Evolutionary conservation across 2,797 vertebrate genomes (phyloP).

Genomic region (Notoglanidium macrostoma): DNA sequence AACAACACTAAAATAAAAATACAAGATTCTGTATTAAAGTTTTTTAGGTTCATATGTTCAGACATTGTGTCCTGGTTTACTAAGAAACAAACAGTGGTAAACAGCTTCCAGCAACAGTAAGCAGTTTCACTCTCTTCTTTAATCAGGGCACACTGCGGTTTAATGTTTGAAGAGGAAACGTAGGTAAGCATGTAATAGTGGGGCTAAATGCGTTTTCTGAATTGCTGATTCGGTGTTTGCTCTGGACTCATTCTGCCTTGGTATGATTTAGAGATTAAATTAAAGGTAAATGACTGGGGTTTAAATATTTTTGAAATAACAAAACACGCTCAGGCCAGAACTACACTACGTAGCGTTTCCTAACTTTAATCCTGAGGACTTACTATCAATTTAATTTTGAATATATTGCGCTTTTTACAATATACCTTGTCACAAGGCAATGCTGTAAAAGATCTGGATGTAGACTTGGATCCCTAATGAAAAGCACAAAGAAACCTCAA

Average conservation of each 20-base stretch:
- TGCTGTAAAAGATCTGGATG: background rate
- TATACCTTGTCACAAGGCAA: too few relatives aligned
- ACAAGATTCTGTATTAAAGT: background rate
- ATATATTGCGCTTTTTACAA: background rate
- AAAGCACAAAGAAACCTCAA: background rate
- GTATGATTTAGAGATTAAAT: background rate
- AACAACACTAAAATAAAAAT: background rate
- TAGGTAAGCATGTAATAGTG: background rate
- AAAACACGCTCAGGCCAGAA: background rate
- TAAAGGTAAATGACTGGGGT: background rate
- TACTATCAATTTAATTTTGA: background rate
- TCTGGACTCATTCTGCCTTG: background rate
- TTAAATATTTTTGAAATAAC: background rate
- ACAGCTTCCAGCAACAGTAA: background rate
- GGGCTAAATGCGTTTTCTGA: background rate
- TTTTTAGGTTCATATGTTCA: background rate
- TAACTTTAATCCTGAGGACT: background rate
- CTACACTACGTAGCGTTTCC: too few relatives aligned
- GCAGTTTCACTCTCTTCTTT: background rate
- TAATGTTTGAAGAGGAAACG: background rate
- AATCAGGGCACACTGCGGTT: background rate
- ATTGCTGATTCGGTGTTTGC: background rate
- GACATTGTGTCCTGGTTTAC: background rate
- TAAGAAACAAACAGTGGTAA: background rate
- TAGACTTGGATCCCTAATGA: background rate